Base-by-base conservation (phyloP, 1,140 invertebrate species). In the Papilio helenus region DNA sequence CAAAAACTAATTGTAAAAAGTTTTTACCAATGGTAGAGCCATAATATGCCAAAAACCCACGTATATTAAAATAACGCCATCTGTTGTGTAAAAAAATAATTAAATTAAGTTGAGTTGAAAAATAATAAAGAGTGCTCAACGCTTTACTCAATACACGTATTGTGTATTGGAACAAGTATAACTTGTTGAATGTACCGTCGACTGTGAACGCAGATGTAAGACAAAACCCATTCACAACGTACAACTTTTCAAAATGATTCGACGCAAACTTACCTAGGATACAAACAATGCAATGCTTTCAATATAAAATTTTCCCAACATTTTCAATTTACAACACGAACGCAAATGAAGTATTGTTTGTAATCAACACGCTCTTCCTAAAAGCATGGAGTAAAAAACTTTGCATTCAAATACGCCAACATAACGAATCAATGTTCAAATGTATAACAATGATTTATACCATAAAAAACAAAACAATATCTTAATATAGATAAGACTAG, bases 311-410 rank as follows among this genome's bases (percentile, higher is more conserved):
- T 77, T 61, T 29, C 29, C 51, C 61, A 65, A 77, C 44, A 23
- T 39, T 34, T 77, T 42, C 55, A 77, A 77, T 61, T 61, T 77
- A 77, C 65, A 77, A 65, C 76, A 77, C 44, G 12, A 49, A 49
- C 49, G 46, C 12, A 76, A 61, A 76, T 61, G 39, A 77, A 77
- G 16, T 77, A 44, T 65, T 77, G 76, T 77, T 77, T 77, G 26
- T 65, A 23, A 65, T 42, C 58, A 77, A 77, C 55, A 26, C 55
- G 20, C 29, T 77, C 16, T 65, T 77, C 14, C 23, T 77, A n/a
- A 55, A 77, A 77, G 42, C 34, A 77, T 26, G n/a, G n/a, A 42
- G 51, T 65, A 26, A 5, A 77, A 77, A 77, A 77, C 42, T 77
- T 65, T 77, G n/a, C n/a, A 23, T 76, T 76, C 12, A 61, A 77